Base-by-base conservation (phyloP, 2,113 vertebrate genomes). In the Zapus hudsonius region DNA sequence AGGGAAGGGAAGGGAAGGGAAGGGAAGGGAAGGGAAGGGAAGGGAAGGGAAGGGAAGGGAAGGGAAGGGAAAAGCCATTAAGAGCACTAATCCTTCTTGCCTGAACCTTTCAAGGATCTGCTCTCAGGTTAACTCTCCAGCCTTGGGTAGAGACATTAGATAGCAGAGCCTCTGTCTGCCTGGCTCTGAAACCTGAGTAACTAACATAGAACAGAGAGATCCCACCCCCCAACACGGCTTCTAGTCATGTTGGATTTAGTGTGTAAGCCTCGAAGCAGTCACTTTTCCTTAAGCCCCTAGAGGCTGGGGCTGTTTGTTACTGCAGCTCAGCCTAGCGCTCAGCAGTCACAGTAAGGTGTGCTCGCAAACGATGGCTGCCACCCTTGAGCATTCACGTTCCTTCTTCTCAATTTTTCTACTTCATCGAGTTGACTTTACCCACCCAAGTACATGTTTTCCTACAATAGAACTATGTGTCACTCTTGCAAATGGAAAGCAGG, bases 71-170 rank as follows among this genome's bases (percentile, higher is more conserved):
- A 52, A 52, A 52, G 52, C 33, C 84, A 73, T 87, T 89, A 84
- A 92, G 94, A 73, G 67, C 87, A 84, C 61, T 92, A 92, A 95
- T 86, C 82, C 42, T 29, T 82, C 72, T 86, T 82, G 38, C 70
- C 67, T 82, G 79, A 91, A 82, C 69, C 92, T 90, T 92, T 86
- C 79, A 72, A 4, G 8, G 59, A 31, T 69, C 84, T 72, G 84
- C 16, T 40, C 74, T 76, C 57, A 61, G 52, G 85, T 88, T 83
- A 93, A 95, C 93, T 81, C 76, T 80, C 75, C 84, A 64, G 23
- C 22, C 23, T 69, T 57, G n/a, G 66, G 22, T 12, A 93, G 33
- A 52, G 63, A 84, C 40, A 42, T 47, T 36, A 85, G 20, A 57
- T 17, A 44, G 69, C 13, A 4, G 38, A 44, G 82, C 47, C n/a